Conservation (phyloP, 2,113 vertebrate genomes). For the Desmodus rotundus region DNA sequence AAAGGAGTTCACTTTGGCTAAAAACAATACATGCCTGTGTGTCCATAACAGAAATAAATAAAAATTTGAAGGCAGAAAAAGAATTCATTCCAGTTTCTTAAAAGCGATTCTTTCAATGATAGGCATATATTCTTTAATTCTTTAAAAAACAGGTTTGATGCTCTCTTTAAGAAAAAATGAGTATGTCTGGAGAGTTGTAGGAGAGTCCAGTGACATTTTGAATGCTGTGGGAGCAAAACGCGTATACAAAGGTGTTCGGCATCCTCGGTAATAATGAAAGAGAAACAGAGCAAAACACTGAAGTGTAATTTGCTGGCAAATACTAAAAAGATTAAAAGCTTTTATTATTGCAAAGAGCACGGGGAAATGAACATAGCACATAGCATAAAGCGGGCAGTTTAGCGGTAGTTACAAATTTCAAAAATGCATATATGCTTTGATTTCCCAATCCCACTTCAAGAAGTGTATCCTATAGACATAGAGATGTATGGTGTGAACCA, state of each 20-base stretch:
- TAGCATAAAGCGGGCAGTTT: neutral
- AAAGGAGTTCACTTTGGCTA: neutral
- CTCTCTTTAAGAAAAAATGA: neutral
- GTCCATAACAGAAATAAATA: neutral
- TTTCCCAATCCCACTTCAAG: neutral
- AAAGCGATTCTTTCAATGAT: neutral
- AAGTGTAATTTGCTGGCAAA: slow-evolving; percentile 24
- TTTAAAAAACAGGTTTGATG: neutral
- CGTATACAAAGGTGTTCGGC: neutral
- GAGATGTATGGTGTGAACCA: neutral
- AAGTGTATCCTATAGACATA: neutral
- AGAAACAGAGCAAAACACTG: neutral
- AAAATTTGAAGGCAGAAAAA: slow-evolving; percentile 16
- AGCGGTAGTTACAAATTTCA: neutral
- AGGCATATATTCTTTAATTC: neutral
- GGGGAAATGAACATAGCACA: neutral
- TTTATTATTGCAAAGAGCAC: neutral
- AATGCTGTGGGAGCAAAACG: neutral
- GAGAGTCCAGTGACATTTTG: neutral
- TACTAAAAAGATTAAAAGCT: slow-evolving; percentile 1
- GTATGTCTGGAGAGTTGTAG: neutral
- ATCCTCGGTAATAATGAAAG: neutral
- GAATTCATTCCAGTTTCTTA: neutral
- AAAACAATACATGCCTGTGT: neutral
- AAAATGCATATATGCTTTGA: neutral